phyloP scores from a whole-genome alignment of 1,140 invertebrate species.

The Andricus grossulariae region DNA sequence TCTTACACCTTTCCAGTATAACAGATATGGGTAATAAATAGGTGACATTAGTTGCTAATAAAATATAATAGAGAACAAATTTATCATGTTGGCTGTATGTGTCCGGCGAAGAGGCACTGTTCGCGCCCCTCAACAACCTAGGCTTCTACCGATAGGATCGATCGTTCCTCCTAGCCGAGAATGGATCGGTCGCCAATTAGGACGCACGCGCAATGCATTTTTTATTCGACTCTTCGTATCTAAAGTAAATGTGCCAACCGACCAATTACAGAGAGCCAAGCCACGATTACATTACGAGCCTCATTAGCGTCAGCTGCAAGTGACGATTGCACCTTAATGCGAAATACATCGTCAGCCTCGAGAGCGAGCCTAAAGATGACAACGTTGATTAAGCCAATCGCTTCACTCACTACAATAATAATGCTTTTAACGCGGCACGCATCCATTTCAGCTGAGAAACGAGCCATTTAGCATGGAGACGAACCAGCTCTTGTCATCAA shows the following conservation, averaged over 20 bases:
- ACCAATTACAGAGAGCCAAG: no score
- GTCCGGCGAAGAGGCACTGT: neutral
- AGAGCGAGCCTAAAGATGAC: neutral
- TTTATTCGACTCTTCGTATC: neutral
- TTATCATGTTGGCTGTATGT: neutral
- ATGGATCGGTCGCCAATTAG: conserved; percentile 23
- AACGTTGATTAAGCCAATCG: neutral
- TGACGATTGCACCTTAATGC: conserved; percentile 14
- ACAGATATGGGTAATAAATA: conserved; percentile 24
- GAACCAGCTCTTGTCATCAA: no score
- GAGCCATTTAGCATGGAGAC: no score
- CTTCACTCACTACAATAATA: neutral
- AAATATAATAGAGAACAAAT: conserved; percentile 23
- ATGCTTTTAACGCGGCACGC: no score
- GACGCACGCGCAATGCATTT: conserved; percentile 20
- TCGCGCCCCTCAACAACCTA: conserved; percentile 10
- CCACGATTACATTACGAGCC: neutral
- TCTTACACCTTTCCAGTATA: no score
- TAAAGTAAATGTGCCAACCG: no score
- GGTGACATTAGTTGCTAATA: conserved; percentile 24
- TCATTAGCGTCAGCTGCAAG: conserved; percentile 25
- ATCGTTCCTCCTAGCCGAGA: conserved; percentile 17
- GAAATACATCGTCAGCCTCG: no score
- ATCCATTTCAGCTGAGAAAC: no score
- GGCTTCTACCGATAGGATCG: conserved; percentile 4